phyloP scores from a whole-genome alignment of 2,888 invertebrate genomes.

The Rhyacophila evoluta region DNA sequence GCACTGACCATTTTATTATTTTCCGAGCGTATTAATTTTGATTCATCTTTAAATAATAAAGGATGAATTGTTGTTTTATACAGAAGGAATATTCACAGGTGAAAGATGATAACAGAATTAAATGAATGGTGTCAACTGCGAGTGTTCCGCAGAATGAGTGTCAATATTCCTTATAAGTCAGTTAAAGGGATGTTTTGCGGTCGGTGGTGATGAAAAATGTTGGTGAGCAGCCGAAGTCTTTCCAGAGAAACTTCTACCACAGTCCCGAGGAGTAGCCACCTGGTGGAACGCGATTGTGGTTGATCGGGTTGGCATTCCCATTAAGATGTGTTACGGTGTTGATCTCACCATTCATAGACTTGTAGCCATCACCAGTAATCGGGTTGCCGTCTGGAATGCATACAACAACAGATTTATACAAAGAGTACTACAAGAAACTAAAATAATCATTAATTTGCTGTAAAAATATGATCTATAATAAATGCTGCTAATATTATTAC shows the following conservation, averaged over 20 bases:
- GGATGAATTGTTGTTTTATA: background rate
- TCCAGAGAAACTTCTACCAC: conserved; percentile 67
- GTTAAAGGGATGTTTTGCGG: background rate
- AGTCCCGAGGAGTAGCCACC: conserved; percentile 78
- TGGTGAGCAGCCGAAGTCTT: background rate
- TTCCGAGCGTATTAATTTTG: background rate
- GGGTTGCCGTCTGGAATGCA: conserved; percentile 70
- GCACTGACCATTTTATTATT: conserved; percentile 3
- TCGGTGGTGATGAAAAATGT: conserved; percentile 12
- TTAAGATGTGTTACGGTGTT: conserved; percentile 64
- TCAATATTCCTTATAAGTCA: background rate
- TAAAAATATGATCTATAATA: too few species aligned
- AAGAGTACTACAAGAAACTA: too few species aligned
- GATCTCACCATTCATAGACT: conserved; percentile 71
- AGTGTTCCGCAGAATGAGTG: background rate
- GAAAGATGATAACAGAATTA: background rate
- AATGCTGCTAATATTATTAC: too few species aligned
- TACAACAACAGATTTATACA: too few species aligned
- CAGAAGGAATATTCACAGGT: background rate
- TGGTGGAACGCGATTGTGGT: conserved; percentile 75
- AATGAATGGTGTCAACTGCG: background rate
- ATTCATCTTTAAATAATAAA: background rate
- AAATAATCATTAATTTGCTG: too few species aligned
- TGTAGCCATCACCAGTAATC: conserved; percentile 72
- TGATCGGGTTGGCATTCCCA: conserved; percentile 62